phyloP scores from a whole-genome alignment of 35 echinoderm and acorn worm species.

The Antedon bifida region DNA sequence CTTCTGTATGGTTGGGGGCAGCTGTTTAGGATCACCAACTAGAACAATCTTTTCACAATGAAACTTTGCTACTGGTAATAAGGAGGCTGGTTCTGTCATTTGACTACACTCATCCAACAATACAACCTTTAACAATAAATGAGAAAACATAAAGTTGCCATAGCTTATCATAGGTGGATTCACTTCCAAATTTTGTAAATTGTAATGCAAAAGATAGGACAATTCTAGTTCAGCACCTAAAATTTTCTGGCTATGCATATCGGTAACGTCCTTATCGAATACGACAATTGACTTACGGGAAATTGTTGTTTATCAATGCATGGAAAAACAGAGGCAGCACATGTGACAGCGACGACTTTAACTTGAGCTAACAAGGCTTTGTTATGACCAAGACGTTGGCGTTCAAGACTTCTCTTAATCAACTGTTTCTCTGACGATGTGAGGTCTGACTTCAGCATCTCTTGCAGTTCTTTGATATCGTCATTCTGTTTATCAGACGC shows the following conservation, averaged over 20 bases:
- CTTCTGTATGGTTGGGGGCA: constrained; percentile 86
- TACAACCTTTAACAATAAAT: constrained; percentile 41
- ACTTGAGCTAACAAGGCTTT: constrained; percentile 58
- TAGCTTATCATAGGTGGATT: neutral
- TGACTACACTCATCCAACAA: constrained; percentile 95
- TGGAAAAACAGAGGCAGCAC: constrained; percentile 86
- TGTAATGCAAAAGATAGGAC: too few relatives aligned
- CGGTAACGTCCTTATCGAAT: too few relatives aligned
- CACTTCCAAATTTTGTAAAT: too few relatives aligned
- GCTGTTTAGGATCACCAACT: constrained; percentile 89
- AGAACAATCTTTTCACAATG: constrained; percentile 81
- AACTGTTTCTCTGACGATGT: constrained; percentile 50
- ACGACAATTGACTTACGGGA: constrained; percentile 96
- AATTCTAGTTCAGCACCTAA: too few relatives aligned
- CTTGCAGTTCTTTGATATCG: constrained; percentile 66
- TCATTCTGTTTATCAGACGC: constrained; percentile 71
- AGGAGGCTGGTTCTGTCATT: constrained; percentile 85
- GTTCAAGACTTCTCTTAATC: constrained; percentile 69
- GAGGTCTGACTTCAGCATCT: constrained; percentile 77
- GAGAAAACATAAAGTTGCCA: neutral
- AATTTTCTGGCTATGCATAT: too few relatives aligned
- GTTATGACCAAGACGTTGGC: constrained; percentile 54
- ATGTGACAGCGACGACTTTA: constrained; percentile 81
- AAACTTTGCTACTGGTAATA: constrained; percentile 82
- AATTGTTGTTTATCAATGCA: constrained; percentile 65